These are phyloP conservation scores for Drosophila rhopaloa DNA, from an alignment of 1,140 invertebrate species.

Conservation along the genomic window DNA sequence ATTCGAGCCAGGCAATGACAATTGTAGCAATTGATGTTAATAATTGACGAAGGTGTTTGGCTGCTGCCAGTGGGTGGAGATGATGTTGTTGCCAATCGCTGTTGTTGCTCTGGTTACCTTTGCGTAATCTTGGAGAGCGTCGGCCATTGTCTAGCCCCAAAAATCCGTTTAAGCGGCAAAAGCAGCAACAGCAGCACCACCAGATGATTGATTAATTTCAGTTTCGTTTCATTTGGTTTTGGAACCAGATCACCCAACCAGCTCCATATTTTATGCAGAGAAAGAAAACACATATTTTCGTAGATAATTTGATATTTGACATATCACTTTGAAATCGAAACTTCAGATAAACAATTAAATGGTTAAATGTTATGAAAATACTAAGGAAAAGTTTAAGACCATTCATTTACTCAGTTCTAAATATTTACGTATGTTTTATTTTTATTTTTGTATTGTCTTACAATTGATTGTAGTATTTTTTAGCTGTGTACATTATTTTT, in stretches of 20 bases:
- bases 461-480: neutral
- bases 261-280: constrained; percentile 15
- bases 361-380: too few relatives aligned
- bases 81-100: constrained; percentile 27
- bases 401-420: too few relatives aligned
- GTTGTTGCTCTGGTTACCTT: constrained; percentile 53
- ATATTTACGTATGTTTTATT: too few relatives aligned
- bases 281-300: neutral
- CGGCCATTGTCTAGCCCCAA: constrained; percentile 53
- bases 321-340: neutral
- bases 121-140: constrained; percentile 70
- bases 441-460: neutral
- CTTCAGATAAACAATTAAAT: too few relatives aligned
- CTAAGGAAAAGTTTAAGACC: too few relatives aligned
- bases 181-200: constrained; percentile 14
- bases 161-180: constrained; percentile 71
- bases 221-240: constrained; percentile 74
- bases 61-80: constrained; percentile 54
- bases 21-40: constrained; percentile 83
- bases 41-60: constrained; percentile 78
- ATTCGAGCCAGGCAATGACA: constrained; percentile 63
- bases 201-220: constrained; percentile 84
- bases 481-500: neutral
- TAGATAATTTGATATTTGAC: too few relatives aligned
- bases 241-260: constrained; percentile 59